Conservation (phyloP, 2,113 vertebrate species). For the Anoplopoma fimbria region DNA sequence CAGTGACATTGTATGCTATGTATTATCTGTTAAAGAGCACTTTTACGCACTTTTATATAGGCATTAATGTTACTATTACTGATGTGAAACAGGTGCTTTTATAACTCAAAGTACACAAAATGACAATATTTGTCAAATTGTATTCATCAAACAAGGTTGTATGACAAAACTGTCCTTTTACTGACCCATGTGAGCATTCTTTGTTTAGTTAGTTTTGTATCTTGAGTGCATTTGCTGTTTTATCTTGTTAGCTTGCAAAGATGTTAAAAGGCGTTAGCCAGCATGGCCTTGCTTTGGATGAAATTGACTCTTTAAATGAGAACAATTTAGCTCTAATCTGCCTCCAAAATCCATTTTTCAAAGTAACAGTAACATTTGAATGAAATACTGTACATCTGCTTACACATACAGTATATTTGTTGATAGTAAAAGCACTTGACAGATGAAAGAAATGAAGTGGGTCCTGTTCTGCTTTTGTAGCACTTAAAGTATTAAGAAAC, state of each 20-base stretch:
- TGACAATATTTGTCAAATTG: not conserved
- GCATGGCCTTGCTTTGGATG: not conserved
- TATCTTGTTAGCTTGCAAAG: not conserved
- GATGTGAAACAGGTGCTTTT: slow-evolving; percentile 6
- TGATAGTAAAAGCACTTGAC: not conserved
- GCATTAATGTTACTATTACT: slow-evolving; percentile 14
- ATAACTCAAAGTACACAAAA: not conserved
- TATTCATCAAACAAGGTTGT: slow-evolving; percentile 7
- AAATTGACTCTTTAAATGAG: not conserved
- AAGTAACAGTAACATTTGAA: not conserved
- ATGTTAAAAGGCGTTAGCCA: not conserved
- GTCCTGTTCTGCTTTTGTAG: not conserved
- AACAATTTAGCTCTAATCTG: not conserved
- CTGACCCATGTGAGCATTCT: not conserved
- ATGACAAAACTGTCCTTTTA: not conserved
- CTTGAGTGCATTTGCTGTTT: not conserved
- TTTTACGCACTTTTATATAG: slow-evolving; percentile 44
- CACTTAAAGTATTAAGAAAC: not conserved
- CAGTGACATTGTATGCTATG: not conserved
- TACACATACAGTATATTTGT: not conserved
- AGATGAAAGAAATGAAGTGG: not conserved
- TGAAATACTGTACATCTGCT: not conserved
- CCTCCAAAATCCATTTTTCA: not conserved
- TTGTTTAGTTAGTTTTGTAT: not conserved
- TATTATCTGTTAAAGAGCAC: slow-evolving; percentile 15